Conservation (phyloP, 1,140 invertebrate species). For the Anoplophora glabripennis region DNA sequence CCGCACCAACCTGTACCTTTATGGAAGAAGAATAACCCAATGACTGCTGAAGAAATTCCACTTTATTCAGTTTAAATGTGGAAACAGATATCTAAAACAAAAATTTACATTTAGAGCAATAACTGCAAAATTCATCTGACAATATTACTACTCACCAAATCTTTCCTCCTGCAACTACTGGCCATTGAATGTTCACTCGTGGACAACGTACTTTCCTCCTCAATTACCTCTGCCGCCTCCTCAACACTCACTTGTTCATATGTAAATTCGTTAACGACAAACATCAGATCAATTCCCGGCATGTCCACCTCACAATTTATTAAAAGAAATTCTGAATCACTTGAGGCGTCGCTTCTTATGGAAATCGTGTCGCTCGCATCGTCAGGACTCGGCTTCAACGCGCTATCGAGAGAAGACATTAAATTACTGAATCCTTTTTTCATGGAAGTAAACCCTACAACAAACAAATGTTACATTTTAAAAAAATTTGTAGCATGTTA, state of each 20-base stretch:
- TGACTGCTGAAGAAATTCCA: conserved; percentile 80
- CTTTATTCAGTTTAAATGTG: conserved; percentile 76
- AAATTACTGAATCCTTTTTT: conserved; percentile 75
- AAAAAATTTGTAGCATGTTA: too few relatives aligned
- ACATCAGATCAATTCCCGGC: conserved; percentile 50
- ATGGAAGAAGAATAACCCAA: conserved; percentile 69
- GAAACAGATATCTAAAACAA: conserved; percentile 68
- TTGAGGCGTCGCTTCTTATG: conserved; percentile 72
- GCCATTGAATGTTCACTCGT: conserved; percentile 78
- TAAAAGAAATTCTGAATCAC: conserved; percentile 74
- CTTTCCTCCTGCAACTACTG: conserved; percentile 73
- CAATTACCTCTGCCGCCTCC: conserved; percentile 80
- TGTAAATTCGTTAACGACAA: conserved; percentile 49
- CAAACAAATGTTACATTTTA: too few relatives aligned
- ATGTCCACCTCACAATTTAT: conserved; percentile 50
- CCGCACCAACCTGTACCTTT: conserved; percentile 72
- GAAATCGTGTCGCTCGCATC: conserved; percentile 70
- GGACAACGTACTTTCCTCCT: conserved; percentile 65
- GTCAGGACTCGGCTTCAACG: conserved; percentile 66
- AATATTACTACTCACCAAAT: conserved; percentile 60
- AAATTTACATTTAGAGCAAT: too few relatives aligned
- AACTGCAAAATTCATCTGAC: too few relatives aligned
- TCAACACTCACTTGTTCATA: conserved; percentile 56
- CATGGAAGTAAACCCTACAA: conserved; percentile 65
- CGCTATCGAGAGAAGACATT: conserved; percentile 78